These are phyloP conservation scores for Cheilosia pagana DNA, from an alignment of 2,888 invertebrate species.

Conservation along the genomic window DNA sequence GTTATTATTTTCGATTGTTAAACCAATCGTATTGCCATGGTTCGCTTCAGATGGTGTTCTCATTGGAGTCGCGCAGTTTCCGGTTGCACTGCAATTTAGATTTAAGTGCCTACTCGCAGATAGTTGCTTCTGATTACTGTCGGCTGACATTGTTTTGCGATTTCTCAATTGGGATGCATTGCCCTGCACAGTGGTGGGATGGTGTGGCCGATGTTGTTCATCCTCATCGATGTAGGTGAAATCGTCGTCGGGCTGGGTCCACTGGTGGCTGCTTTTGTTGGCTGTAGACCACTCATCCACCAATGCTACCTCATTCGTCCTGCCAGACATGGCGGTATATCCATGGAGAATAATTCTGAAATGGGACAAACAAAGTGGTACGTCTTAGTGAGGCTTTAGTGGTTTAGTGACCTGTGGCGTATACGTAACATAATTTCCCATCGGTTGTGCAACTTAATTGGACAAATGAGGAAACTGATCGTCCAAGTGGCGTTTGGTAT, in stretches of 20 bases:
- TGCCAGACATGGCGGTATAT: slow-evolving; percentile 81
- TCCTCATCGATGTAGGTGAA: slow-evolving; percentile 82
- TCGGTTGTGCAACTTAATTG: slow-evolving; percentile 33
- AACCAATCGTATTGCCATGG: slow-evolving; percentile 18
- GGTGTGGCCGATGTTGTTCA: slow-evolving; percentile 69
- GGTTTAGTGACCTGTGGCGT: slow-evolving; percentile 36
- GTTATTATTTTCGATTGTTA: slow-evolving; percentile 49
- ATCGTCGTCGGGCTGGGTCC: slow-evolving; percentile 80
- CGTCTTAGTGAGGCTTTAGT: slow-evolving; percentile 26
- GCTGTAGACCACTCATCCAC: slow-evolving; percentile 81
- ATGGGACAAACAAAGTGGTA: slow-evolving; percentile 50
- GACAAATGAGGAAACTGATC: slow-evolving; percentile 44
- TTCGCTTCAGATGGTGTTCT: slow-evolving; percentile 36
- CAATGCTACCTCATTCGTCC: slow-evolving; percentile 82
- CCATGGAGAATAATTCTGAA: slow-evolving; percentile 82
- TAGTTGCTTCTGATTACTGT: slow-evolving; percentile 35
- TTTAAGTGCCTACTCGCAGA: slow-evolving; percentile 13
- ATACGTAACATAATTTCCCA: slow-evolving; percentile 50
- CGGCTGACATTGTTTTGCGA: slow-evolving; percentile 77
- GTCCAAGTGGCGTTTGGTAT: background rate
- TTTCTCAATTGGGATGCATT: slow-evolving; percentile 58
- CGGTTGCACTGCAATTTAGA: slow-evolving; percentile 33
- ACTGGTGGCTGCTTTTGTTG: slow-evolving; percentile 78
- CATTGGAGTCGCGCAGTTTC: slow-evolving; percentile 50
- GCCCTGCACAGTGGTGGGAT: slow-evolving; percentile 28